Percentiles rank a stretch among this genome's conserved stretches.
These are phyloP conservation scores for Blastobasis lacticolella DNA, from an alignment of 2,888 invertebrate genomes.

Conservation along the genomic window DNA sequence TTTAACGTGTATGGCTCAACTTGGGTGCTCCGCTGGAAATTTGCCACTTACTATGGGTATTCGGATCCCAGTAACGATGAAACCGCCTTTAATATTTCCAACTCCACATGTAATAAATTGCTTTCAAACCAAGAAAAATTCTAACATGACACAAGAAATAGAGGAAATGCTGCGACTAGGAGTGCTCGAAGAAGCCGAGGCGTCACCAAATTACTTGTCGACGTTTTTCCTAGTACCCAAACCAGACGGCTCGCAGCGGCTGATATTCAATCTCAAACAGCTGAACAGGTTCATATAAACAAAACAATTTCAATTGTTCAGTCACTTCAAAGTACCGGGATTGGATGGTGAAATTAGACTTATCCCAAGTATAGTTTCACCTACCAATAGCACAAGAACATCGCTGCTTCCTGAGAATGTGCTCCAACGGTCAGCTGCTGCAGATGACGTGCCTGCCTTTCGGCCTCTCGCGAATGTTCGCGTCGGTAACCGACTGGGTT, in stretches of 20 bases:
- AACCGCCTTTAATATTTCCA: too few relatives aligned
- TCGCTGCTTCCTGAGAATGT: slow-evolving; percentile 13
- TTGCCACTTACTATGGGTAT: too few relatives aligned
- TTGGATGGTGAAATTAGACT: slow-evolving; percentile 15
- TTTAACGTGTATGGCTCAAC: too few relatives aligned
- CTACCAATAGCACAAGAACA: slow-evolving; percentile 9
- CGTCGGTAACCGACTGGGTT: too few relatives aligned
- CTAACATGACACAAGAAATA: too few relatives aligned
- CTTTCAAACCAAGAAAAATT: too few relatives aligned
- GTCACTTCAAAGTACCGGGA: slow-evolving; percentile 14
- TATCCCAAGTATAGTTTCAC: slow-evolving; percentile 17
- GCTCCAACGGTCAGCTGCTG: slow-evolving; percentile 5
- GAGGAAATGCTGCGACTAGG: too few relatives aligned
- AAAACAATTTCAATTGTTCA: slow-evolving; percentile 10
- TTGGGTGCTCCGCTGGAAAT: too few relatives aligned
- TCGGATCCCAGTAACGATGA: too few relatives aligned
- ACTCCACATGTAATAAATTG: too few relatives aligned
- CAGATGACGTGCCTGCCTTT: slow-evolving; percentile 19
- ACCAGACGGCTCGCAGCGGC: slow-evolving; percentile 5
- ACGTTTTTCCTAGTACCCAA: slow-evolving; percentile 14
- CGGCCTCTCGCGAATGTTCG: slow-evolving; percentile 17
- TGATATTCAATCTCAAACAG: slow-evolving; percentile 12
- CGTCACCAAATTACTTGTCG: slow-evolving; percentile 12
- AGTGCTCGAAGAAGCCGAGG: too few relatives aligned
- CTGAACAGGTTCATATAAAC: slow-evolving; percentile 10